A percentile compares a stretch with the other conserved stretches of the same genome.
phyloP scores from a whole-genome alignment of 2,888 invertebrate species.

The Leptura quadrifasciata region DNA sequence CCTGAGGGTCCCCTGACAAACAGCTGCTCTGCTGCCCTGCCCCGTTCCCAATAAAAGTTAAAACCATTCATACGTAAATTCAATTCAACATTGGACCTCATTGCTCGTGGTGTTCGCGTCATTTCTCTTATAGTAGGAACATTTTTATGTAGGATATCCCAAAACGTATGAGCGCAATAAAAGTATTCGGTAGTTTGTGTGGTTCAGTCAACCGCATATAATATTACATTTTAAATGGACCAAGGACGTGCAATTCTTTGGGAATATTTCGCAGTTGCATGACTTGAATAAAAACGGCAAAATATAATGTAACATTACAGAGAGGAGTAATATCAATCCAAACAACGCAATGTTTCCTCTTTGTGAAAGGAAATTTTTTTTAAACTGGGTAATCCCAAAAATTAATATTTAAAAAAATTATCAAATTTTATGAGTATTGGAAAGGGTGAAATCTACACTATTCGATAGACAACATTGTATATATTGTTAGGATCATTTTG shows the following conservation, averaged over 20 bases:
- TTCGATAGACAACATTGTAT: too few species aligned
- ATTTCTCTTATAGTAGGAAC: constrained; percentile 26
- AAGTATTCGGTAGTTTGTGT: constrained; percentile 1
- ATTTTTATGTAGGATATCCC: constrained; percentile 30
- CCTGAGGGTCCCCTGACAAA: constrained; percentile 46
- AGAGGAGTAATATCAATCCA: not conserved
- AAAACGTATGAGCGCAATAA: constrained; percentile 16
- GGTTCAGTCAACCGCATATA: constrained; percentile 6
- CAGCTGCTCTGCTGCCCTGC: constrained; percentile 47
- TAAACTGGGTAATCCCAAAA: too few species aligned
- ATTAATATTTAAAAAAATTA: too few species aligned
- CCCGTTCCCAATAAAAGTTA: constrained; percentile 54
- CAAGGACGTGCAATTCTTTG: constrained; percentile 12
- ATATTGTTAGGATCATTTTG: too few species aligned
- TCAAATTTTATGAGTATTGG: too few species aligned
- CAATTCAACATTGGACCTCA: constrained; percentile 37
- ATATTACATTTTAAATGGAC: constrained; percentile 15
- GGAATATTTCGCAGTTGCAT: not conserved
- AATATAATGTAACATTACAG: not conserved
- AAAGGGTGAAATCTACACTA: too few species aligned
- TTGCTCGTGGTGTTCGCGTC: constrained; percentile 26
- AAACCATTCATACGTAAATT: constrained; percentile 57
- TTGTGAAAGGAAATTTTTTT: too few species aligned
- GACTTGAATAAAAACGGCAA: not conserved
- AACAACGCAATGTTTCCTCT: too few species aligned